A percentile compares a stretch with the other conserved stretches of the same genome.
These are phyloP conservation scores for Apis laboriosa DNA, from an alignment of 1,140 invertebrate genomes.

Conservation along the genomic window DNA sequence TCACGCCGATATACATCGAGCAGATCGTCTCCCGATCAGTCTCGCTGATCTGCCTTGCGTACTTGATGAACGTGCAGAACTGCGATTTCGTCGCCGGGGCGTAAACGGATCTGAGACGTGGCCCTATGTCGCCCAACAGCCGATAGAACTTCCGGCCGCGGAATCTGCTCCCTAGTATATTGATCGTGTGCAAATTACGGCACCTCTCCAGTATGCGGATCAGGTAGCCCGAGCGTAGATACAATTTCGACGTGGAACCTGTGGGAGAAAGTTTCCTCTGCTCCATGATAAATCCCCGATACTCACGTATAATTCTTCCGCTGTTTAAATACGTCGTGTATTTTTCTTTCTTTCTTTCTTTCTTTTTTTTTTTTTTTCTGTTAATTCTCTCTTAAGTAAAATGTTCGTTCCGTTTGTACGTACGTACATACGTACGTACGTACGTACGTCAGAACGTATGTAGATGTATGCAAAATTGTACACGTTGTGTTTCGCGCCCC, in stretches of 20 bases:
- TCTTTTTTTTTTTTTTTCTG: background rate
- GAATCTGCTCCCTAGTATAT: slow-evolving; percentile 57
- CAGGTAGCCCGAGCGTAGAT: slow-evolving; percentile 60
- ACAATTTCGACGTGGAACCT: slow-evolving; percentile 61
- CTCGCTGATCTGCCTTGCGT: slow-evolving; percentile 56
- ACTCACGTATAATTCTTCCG: background rate
- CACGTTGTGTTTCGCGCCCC: background rate
- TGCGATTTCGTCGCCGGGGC: slow-evolving; percentile 54
- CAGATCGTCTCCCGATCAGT: slow-evolving; percentile 56
- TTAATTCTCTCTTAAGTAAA: too few species aligned
- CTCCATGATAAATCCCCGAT: background rate
- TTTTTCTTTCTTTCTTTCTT: background rate
- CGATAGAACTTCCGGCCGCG: slow-evolving; percentile 68
- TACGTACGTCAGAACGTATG: slow-evolving; percentile 1
- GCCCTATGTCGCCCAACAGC: slow-evolving; percentile 57
- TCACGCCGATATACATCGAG: slow-evolving; percentile 19
- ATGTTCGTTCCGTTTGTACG: background rate
- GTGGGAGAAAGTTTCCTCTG: background rate
- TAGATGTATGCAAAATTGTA: slow-evolving; percentile 29
- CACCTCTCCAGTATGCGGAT: slow-evolving; percentile 68
- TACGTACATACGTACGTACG: background rate
- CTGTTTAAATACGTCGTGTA: background rate
- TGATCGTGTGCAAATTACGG: slow-evolving; percentile 64
- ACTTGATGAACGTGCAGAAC: slow-evolving; percentile 60
- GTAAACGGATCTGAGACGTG: slow-evolving; percentile 46